Evolutionary conservation across 2,797 vertebrate species (phyloP).

Genomic region (Glyptemys insculpta): DNA sequence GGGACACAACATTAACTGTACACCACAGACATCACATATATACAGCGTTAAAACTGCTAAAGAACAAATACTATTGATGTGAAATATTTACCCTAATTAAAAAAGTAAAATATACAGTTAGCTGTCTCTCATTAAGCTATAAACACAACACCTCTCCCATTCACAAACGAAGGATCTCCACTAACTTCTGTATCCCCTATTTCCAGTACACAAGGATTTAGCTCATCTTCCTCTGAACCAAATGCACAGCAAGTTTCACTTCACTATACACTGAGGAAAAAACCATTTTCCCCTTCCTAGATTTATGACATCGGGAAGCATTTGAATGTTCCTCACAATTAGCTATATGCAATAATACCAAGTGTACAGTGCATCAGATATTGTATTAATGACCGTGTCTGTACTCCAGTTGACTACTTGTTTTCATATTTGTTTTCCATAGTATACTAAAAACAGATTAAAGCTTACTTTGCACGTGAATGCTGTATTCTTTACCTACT

Average conservation of each 20-base stretch:
- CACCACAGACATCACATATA: neutral
- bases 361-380: fast-evolving
- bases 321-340: neutral
- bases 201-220: neutral
- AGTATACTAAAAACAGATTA: neutral
- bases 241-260: neutral
- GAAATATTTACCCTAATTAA: too few relatives aligned
- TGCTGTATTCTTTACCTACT: neutral
- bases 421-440: neutral
- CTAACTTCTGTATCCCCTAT: neutral
- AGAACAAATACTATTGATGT: too few relatives aligned
- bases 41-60: too few relatives aligned
- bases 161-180: too few relatives aligned
- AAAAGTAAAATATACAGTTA: too few relatives aligned
- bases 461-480: fast-evolving
- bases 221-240: neutral
- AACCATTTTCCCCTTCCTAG: fast-evolving
- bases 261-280: neutral
- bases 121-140: too few relatives aligned
- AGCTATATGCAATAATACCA: neutral
- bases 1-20: fast-evolving
- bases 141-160: too few relatives aligned
- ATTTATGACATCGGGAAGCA: neutral
- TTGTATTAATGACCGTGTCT: fast-evolving
- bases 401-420: neutral